Conservation (phyloP, 2,888 invertebrate genomes). For the Eupithecia vulgata region DNA sequence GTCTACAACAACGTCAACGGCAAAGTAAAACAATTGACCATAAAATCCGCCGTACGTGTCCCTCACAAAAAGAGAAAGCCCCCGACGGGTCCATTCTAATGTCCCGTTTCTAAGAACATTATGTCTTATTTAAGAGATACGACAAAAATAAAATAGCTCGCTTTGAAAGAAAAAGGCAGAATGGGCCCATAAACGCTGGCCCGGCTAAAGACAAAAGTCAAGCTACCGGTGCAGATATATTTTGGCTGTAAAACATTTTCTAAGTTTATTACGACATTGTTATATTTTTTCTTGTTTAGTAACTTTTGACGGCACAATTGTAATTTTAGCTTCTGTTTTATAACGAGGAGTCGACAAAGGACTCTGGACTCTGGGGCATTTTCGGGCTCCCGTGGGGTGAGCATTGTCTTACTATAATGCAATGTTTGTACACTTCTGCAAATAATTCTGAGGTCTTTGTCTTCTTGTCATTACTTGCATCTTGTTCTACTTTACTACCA, state of each 20-base stretch:
- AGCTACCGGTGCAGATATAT: constrained; percentile 75
- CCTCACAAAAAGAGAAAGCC: constrained; percentile 79
- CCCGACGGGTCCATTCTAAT: constrained; percentile 70
- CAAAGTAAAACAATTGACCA: constrained; percentile 80
- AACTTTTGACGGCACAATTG: constrained; percentile 75
- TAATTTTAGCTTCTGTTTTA: constrained; percentile 73
- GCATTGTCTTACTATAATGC: constrained; percentile 53
- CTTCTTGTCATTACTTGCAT: constrained; percentile 34
- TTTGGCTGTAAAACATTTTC: constrained; percentile 72
- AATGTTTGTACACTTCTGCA: constrained; percentile 42
- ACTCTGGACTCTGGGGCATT: constrained; percentile 50
- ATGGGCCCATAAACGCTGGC: constrained; percentile 74
- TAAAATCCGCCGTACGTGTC: constrained; percentile 79
- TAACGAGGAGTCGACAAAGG: constrained; percentile 65
- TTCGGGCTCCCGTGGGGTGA: constrained; percentile 47
- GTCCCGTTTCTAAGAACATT: constrained; percentile 81
- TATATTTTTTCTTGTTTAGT: constrained; percentile 69
- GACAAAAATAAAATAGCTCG: constrained; percentile 74
- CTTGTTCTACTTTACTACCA: constrained; percentile 26
- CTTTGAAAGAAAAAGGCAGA: constrained; percentile 74
- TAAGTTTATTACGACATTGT: constrained; percentile 79
- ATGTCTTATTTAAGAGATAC: constrained; percentile 82
- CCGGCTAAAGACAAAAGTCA: constrained; percentile 75
- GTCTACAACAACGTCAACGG: constrained; percentile 50
- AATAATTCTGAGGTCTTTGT: constrained; percentile 39